A percentile compares a stretch with the other conserved stretches of the same genome.
These are phyloP conservation scores for Drosophila aff. DNA, from an alignment of 1,140 invertebrate genomes.

Conservation along the genomic window DNA sequence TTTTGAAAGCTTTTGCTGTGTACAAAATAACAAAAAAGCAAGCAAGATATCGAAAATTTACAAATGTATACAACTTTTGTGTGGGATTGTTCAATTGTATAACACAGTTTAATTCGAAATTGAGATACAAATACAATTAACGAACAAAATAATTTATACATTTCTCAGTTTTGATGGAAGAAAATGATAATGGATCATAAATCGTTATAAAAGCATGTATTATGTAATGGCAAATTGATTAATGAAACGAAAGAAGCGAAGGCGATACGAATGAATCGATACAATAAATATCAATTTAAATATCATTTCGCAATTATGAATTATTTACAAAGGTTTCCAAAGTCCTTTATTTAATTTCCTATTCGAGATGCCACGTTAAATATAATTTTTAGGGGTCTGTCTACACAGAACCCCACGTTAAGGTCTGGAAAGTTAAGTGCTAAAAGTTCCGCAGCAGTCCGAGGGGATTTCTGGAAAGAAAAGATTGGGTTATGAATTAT, in stretches of 20 bases:
- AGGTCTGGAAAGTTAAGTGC: constrained; percentile 30
- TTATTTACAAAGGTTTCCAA: constrained; percentile 24
- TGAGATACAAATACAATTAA: constrained; percentile 36
- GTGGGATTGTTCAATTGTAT: constrained; percentile 22
- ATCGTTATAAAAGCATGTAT: constrained; percentile 52
- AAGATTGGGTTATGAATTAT: too few species aligned
- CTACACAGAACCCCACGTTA: constrained; percentile 1
- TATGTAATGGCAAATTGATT: constrained; percentile 54
- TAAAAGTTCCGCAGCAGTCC: constrained; percentile 65
- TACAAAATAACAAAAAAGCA: constrained; percentile 28
- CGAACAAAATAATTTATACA: constrained; percentile 31
- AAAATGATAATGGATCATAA: constrained; percentile 19
- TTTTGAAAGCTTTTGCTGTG: constrained; percentile 46
- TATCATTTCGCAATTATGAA: constrained; percentile 19
- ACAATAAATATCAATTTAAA: constrained; percentile 64
- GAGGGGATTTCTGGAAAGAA: constrained; percentile 61
- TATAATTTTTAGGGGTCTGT: constrained; percentile 14
- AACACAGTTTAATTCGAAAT: constrained; percentile 23
- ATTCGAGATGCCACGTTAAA: constrained; percentile 9
- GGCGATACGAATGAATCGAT: constrained; percentile 52
- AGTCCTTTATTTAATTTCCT: constrained; percentile 12
- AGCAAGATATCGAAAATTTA: constrained; percentile 49
- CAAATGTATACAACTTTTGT: constrained; percentile 39
- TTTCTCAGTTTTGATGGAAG: constrained; percentile 15
- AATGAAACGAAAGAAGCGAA: constrained; percentile 32